A percentile compares a stretch with the other conserved stretches of the same genome.
These are phyloP conservation scores for Atrina japonica DNA, from an alignment of 2,888 invertebrate genomes.

Conservation along the genomic window DNA sequence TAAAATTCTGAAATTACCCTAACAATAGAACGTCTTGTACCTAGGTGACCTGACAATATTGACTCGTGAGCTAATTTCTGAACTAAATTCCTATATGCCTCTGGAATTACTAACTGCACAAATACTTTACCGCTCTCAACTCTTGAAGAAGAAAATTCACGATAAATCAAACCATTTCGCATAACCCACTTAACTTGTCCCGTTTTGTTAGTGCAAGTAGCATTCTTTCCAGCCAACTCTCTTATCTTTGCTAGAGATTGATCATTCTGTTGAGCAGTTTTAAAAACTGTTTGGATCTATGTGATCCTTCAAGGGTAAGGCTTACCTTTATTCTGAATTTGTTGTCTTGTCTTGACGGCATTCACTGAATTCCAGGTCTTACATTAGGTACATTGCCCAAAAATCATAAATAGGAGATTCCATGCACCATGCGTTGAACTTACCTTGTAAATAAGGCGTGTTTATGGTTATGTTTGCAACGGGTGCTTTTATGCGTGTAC, in stretches of 20 bases:
- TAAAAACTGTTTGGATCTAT: background rate
- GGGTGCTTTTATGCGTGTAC: constrained; percentile 26
- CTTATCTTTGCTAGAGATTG: constrained; percentile 1
- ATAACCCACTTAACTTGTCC: constrained; percentile 10
- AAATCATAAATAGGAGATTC: constrained; percentile 40
- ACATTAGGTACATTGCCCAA: constrained; percentile 32
- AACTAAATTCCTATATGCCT: constrained; percentile 16
- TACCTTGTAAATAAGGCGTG: constrained; percentile 38
- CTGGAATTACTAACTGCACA: constrained; percentile 44
- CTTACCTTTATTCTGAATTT: constrained; percentile 14
- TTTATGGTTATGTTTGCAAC: constrained; percentile 28
- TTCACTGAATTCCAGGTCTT: background rate
- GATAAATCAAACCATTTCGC: constrained; percentile 26
- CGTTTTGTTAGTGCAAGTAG: background rate
- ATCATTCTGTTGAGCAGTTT: constrained; percentile 2
- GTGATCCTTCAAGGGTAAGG: background rate
- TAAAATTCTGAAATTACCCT: constrained; percentile 42
- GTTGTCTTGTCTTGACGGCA: constrained; percentile 20
- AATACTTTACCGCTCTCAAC: constrained; percentile 14
- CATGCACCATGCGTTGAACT: constrained; percentile 35
- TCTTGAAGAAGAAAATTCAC: constrained; percentile 8
- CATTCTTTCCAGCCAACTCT: background rate
- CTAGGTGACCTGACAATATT: constrained; percentile 44
- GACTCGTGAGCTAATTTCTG: constrained; percentile 42
- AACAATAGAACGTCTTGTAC: constrained; percentile 16